Conservation (phyloP, 2,888 invertebrate genomes). For the Drosophila neoperkinsi region DNA sequence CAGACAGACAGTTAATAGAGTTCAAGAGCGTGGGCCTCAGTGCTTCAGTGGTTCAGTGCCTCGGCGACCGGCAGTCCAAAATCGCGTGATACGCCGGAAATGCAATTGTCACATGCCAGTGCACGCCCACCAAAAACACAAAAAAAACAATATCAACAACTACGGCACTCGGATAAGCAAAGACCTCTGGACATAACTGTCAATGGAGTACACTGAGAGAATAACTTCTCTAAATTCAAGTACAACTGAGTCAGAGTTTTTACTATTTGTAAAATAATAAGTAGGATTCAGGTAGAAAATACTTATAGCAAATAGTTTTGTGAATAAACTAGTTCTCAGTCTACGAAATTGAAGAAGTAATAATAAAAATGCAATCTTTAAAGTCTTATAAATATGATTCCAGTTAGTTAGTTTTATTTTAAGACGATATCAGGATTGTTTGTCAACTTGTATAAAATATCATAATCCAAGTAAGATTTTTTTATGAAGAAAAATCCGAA, state of each 20-base stretch:
- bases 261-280: background rate
- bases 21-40: slow-evolving; percentile 39
- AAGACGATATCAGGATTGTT: background rate
- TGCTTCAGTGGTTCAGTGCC: background rate
- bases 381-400: background rate
- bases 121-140: slow-evolving; percentile 62
- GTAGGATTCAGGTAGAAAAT: background rate
- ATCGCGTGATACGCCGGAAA: slow-evolving; percentile 69
- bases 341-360: background rate
- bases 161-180: background rate
- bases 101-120: slow-evolving; percentile 71
- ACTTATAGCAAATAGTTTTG: background rate
- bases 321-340: background rate
- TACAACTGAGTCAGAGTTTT: background rate
- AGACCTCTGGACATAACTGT: slow-evolving; percentile 10
- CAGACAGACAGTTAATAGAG: slow-evolving; percentile 17
- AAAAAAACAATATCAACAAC: slow-evolving; percentile 8
- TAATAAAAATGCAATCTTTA: background rate
- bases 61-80: slow-evolving; percentile 27
- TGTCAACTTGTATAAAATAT: background rate
- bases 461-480: background rate
- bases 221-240: background rate
- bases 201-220: slow-evolving; percentile 5
- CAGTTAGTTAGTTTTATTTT: background rate
- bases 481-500: background rate